Conservation (phyloP, 2,113 vertebrate species). For the Antechinus stuartii region DNA sequence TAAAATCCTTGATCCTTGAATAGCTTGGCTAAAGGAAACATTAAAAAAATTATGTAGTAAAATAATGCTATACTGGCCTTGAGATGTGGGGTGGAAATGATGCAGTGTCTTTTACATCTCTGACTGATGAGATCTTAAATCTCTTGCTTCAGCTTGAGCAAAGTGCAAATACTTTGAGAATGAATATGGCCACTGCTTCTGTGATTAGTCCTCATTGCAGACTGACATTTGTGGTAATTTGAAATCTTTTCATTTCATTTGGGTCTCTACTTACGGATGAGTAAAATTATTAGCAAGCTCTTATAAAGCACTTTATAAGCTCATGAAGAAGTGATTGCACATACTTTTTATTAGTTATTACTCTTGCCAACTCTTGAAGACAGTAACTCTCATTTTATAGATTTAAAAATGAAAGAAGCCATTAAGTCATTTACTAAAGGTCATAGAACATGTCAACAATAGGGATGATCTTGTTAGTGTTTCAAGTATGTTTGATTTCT, state of each 20-base stretch:
- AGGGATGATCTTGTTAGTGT: background rate
- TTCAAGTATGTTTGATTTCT: constrained; percentile 15
- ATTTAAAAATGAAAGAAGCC: background rate
- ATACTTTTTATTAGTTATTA: constrained; percentile 23
- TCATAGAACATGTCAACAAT: background rate
- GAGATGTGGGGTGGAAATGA: background rate
- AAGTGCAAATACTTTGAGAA: background rate
- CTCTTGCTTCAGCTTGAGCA: background rate
- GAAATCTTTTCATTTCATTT: constrained; percentile 19
- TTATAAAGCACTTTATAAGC: background rate
- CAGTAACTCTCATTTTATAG: constrained; percentile 2
- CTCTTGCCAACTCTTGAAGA: background rate
- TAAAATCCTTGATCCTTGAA: background rate
- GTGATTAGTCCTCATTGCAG: background rate
- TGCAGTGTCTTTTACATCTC: background rate
- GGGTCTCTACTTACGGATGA: background rate
- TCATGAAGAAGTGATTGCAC: background rate
- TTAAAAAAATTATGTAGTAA: background rate
- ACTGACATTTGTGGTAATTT: background rate
- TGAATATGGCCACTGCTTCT: background rate
- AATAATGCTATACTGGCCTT: constrained; percentile 13
- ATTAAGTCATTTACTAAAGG: constrained; percentile 4
- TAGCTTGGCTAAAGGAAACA: background rate
- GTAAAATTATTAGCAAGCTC: constrained; percentile 22
- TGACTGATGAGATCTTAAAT: background rate